phyloP scores from a whole-genome alignment of 1,140 invertebrate genomes.

The Andricus grossulariae region DNA sequence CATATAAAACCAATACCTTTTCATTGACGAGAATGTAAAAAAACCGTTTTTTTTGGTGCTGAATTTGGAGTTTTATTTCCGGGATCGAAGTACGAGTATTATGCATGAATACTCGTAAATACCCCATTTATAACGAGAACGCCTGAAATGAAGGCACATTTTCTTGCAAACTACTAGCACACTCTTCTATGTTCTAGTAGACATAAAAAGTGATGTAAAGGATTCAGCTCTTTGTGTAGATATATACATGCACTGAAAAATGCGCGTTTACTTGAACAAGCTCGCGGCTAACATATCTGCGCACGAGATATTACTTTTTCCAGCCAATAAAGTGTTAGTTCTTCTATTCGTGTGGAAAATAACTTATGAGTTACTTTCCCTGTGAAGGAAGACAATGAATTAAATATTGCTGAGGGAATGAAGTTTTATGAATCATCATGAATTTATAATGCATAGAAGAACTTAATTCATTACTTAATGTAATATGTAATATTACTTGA shows the following conservation, averaged over 20 bases:
- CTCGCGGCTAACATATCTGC: constrained; percentile 44
- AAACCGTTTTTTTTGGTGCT: too few species aligned
- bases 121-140: constrained; percentile 41
- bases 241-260: constrained; percentile 48
- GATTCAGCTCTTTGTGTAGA: constrained; percentile 45
- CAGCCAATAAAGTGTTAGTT: constrained; percentile 38
- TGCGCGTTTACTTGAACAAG: constrained; percentile 30
- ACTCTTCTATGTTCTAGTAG: constrained; percentile 49
- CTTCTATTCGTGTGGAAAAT: background rate
- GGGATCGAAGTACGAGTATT: too few species aligned
- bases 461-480: too few species aligned
- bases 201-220: constrained; percentile 57
- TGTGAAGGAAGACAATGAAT: constrained; percentile 5
- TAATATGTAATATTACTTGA: too few species aligned
- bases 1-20: too few species aligned
- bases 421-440: constrained; percentile 13
- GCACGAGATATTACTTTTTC: constrained; percentile 49
- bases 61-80: too few species aligned
- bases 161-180: constrained; percentile 45
- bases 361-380: constrained; percentile 11
- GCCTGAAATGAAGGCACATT: constrained; percentile 46
- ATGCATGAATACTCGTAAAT: background rate
- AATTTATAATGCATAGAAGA: background rate
- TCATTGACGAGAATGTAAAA: too few species aligned
- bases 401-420: constrained; percentile 39